Evolutionary conservation across 2,888 invertebrate species (phyloP).

Genomic region (Caenorhabditis sp.): DNA sequence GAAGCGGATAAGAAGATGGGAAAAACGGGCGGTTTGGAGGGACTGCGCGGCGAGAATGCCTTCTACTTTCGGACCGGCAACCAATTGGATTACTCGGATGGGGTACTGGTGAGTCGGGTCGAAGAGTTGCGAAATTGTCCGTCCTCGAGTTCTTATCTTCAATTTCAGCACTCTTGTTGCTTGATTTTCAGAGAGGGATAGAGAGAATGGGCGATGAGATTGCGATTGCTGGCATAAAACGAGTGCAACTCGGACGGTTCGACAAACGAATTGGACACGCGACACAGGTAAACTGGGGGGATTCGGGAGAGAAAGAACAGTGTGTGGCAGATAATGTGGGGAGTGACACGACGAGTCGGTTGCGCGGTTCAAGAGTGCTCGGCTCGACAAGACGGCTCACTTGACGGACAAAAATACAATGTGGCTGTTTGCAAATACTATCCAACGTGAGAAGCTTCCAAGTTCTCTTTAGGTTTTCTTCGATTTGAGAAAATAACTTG

Average conservation of each 20-base stretch:
- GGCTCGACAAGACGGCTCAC: conserved; percentile 45
- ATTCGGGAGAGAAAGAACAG: not conserved
- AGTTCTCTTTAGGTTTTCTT: no score
- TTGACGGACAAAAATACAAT: conserved; percentile 51
- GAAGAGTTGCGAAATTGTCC: not conserved
- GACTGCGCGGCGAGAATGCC: conserved; percentile 53
- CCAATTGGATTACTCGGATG: conserved; percentile 29
- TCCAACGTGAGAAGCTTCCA: conserved; percentile 54
- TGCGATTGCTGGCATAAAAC: conserved; percentile 38
- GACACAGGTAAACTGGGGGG: conserved; percentile 38
- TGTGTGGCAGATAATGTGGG: conserved; percentile 56
- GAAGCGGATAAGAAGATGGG: conserved; percentile 3
- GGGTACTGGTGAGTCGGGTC: conserved; percentile 24
- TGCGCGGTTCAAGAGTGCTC: conserved; percentile 59
- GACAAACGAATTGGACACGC: conserved; percentile 61
- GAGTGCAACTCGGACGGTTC: conserved; percentile 20
- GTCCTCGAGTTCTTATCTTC: not conserved
- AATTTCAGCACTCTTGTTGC: not conserved
- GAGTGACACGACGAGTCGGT: conserved; percentile 48
- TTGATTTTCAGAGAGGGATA: conserved; percentile 51
- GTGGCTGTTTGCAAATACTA: conserved; percentile 66
- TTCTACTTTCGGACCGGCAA: conserved; percentile 48
- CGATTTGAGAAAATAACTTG: no score
- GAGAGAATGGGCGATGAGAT: conserved; percentile 60
- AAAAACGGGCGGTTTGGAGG: conserved; percentile 29